Evolutionary conservation across 2,113 vertebrate genomes (phyloP), one percentile per base, ranked within the genome.

Genomic region (Boleophthalmus pectinirostris): DNA sequence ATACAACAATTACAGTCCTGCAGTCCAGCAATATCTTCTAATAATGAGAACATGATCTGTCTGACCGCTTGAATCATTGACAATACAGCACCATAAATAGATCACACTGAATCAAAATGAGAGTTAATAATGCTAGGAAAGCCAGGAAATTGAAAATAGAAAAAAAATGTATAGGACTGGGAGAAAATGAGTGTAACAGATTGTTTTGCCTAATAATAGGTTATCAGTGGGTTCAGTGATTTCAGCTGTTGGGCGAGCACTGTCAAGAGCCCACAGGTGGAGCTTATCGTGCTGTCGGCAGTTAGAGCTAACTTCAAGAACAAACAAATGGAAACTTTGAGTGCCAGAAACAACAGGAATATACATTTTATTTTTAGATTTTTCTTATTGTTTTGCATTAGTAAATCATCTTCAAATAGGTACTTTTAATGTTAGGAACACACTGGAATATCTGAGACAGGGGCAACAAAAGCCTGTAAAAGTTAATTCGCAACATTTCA

Each of bases 1-100:
- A 24, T 47, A 71, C 66, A 69, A 73, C 70, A 72, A 71, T 77
- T 73, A 66, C 65, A 16, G 66, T 5, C 35, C 57, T 69, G 9
- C 46, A 66, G 57, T 57, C 45, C 56, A 20, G 38, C 46, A 53
- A 72, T 64, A 57, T 75, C 10, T 66, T 24, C 15, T 24, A 73
- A 33, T 61, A 33, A 71, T 46, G 15, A 66, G 49, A 60, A 54
- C 64, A 29, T 25, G 68, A 73, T 64, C 35, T 23, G 20, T 25
- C 38, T 43, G 23, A 29, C 23, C 58, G 66, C 25, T 20, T 69
- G 21, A 35, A n/a, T 51, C 64, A 69, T 8, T n/a, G n/a, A 47
- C 23, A 49, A 23, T 18, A 60, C 38, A 70, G 21, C 0, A 2
- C 53, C 33, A 9, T 64, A 64, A 64, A 64, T 43, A 64, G 20